These are phyloP conservation scores for Oreamnos americanus DNA, from an alignment of 2,113 vertebrate genomes.

Conservation along the genomic window DNA sequence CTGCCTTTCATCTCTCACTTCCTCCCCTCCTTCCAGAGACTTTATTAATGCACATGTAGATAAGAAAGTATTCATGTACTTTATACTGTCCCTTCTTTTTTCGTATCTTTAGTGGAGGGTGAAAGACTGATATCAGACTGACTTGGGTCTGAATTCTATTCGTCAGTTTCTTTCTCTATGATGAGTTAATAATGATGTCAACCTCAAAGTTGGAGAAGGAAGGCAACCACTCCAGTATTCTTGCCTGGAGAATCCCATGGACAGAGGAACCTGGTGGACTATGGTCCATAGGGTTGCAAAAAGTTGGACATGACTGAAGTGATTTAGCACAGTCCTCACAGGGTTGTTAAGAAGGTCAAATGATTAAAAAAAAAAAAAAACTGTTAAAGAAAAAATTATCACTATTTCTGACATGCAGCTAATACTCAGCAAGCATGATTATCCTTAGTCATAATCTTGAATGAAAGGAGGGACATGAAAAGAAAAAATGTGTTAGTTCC, in stretches of 20 bases:
- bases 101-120: neutral
- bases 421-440: neutral
- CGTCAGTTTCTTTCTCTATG: neutral
- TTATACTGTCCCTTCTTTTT: neutral
- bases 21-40: neutral
- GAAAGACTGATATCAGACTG: neutral
- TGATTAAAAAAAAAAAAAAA: neutral
- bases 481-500: neutral
- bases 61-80: neutral
- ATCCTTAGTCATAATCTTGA: neutral
- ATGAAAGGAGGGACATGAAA: neutral
- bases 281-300: neutral
- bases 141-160: neutral
- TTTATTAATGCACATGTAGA: neutral
- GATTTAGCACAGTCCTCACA: neutral
- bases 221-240: neutral
- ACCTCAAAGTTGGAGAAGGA: neutral
- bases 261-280: neutral
- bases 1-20: neutral
- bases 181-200: neutral
- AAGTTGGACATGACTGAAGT: neutral
- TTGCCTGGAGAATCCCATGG: neutral
- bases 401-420: neutral
- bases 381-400: neutral
- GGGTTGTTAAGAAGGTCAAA: neutral